Evolutionary conservation across 2,888 invertebrate genomes (phyloP).

Genomic region (Acanthosepion esculentum): DNA sequence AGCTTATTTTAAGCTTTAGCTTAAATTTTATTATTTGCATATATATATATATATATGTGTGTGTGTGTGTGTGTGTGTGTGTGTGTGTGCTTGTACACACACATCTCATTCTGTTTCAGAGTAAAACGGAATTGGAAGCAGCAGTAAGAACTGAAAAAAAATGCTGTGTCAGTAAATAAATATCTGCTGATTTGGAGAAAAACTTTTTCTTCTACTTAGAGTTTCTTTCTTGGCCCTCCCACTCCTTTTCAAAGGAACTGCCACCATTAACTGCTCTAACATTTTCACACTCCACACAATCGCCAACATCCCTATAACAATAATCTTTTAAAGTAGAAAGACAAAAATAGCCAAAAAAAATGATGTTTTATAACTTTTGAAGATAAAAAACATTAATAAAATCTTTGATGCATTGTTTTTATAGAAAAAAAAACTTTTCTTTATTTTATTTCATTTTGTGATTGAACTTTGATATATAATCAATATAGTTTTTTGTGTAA

Average conservation of each 20-base stretch:
- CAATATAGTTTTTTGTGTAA: too few relatives aligned
- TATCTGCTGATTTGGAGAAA: conserved; percentile 1
- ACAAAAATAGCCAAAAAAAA: neutral
- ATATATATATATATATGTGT: too few relatives aligned
- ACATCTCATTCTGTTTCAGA: neutral
- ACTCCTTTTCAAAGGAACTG: neutral
- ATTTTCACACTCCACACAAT: too few relatives aligned
- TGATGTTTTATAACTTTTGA: neutral
- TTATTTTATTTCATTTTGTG: too few relatives aligned
- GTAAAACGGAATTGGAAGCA: neutral
- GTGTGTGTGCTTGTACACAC: neutral
- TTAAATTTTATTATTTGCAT: too few relatives aligned
- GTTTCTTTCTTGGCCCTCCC: neutral
- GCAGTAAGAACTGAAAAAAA: neutral
- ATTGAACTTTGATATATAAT: too few relatives aligned
- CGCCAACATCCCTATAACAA: neutral
- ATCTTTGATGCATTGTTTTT: neutral
- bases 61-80: too few relatives aligned
- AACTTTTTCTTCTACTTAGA: neutral
- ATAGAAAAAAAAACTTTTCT: neutral
- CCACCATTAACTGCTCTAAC: neutral
- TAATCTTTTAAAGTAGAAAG: neutral
- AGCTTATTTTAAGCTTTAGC: too few relatives aligned
- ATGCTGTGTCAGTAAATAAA: conserved; percentile 33
- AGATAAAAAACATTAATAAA: neutral